A percentile compares a stretch with the other conserved stretches of the same genome.
Evolutionary conservation across 2,888 invertebrate genomes (phyloP).

Genomic region (Aradus depressus): DNA sequence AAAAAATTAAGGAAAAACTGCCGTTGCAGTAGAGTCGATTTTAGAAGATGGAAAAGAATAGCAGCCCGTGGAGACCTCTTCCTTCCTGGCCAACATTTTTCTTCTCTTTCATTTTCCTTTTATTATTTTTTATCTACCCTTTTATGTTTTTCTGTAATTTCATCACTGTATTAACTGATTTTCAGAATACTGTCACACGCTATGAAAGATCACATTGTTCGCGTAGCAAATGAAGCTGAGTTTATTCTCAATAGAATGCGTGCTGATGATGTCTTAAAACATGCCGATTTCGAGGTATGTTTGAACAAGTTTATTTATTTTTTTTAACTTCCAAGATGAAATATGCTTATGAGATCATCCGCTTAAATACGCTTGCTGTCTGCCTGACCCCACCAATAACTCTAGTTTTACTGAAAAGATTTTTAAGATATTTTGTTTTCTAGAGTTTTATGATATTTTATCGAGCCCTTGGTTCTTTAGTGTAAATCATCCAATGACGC

Average conservation of each 20-base stretch:
- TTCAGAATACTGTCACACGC: constrained; percentile 85
- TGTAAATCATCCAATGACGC: background rate
- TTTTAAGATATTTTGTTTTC: background rate
- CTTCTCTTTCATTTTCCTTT: too few species aligned
- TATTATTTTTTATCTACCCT: background rate
- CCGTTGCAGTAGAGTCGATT: too few species aligned
- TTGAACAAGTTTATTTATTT: background rate
- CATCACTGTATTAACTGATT: too few species aligned
- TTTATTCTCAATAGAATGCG: constrained; percentile 97
- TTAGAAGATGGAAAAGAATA: too few species aligned
- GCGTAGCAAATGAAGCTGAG: constrained; percentile 98
- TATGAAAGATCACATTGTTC: constrained; percentile 97
- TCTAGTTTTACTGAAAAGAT: background rate
- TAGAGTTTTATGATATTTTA: background rate
- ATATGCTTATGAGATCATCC: constrained; percentile 14
- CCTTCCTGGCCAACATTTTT: too few species aligned
- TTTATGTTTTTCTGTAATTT: background rate
- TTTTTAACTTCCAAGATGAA: background rate
- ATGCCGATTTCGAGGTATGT: constrained; percentile 82
- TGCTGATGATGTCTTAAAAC: constrained; percentile 97
- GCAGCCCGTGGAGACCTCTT: too few species aligned
- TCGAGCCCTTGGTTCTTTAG: background rate
- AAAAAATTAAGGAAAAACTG: too few species aligned
- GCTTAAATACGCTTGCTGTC: background rate
- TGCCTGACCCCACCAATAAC: background rate